Evolutionary conservation across 92 coral and sea anemone species (phyloP).

Genomic region (Muricea muricata): DNA sequence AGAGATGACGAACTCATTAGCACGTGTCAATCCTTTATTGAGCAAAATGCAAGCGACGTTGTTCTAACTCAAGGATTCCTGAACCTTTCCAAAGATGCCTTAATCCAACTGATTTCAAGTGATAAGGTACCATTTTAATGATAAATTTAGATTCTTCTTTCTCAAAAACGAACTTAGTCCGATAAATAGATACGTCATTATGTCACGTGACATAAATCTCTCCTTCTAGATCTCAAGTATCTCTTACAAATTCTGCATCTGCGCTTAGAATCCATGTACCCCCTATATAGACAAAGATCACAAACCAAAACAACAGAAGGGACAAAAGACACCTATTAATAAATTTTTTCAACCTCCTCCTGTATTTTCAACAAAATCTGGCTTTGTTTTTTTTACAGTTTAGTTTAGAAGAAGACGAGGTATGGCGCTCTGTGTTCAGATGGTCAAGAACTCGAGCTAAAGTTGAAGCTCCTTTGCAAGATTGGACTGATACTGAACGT

Average conservation of each 20-base stretch:
- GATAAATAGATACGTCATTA: too few species aligned
- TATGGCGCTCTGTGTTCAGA: slow-evolving; percentile 87
- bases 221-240: too few species aligned
- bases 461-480: slow-evolving; percentile 73
- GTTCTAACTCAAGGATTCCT: slow-evolving; percentile 84
- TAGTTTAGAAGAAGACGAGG: slow-evolving; percentile 95
- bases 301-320: too few species aligned
- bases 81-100: slow-evolving; percentile 80
- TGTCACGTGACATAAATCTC: too few species aligned
- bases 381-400: slow-evolving; percentile 50
- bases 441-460: slow-evolving; percentile 85
- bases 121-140: too few species aligned
- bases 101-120: slow-evolving; percentile 87
- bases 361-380: not conserved
- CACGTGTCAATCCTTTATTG: slow-evolving; percentile 81
- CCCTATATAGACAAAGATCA: too few species aligned
- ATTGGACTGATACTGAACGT: slow-evolving; percentile 87
- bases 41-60: slow-evolving; percentile 92
- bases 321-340: too few species aligned
- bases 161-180: too few species aligned
- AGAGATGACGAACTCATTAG: slow-evolving; percentile 74
- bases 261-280: too few species aligned
- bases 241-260: too few species aligned
- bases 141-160: too few species aligned
- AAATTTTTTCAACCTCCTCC: too few species aligned